phyloP scores from a whole-genome alignment of 1,140 invertebrate species.

The Andrena cerasifolii region DNA sequence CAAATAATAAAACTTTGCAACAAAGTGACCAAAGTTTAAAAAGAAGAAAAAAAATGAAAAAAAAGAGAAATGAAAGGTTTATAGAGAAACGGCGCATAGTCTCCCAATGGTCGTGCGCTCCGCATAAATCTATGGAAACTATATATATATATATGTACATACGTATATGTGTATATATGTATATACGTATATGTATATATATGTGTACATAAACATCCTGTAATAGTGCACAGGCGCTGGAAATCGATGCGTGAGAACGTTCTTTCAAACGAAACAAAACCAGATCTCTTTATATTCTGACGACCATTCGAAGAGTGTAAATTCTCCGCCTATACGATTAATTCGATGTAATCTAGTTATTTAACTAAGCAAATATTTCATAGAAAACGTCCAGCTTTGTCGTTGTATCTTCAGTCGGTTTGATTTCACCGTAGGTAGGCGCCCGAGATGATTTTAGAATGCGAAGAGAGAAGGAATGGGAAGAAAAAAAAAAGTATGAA shows the following conservation, averaged over 20 bases:
- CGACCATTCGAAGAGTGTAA: constrained; percentile 68
- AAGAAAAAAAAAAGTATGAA: no score
- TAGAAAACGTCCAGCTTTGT: constrained; percentile 58
- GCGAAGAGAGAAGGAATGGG: no score
- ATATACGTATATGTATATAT: constrained; percentile 25
- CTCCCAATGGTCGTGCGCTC: constrained; percentile 21
- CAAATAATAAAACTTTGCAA: constrained; percentile 61
- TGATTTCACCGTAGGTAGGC: not conserved
- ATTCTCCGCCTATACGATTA: constrained; percentile 77
- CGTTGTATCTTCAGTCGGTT: constrained; percentile 37
- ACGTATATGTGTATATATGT: not conserved
- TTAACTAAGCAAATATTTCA: constrained; percentile 78
- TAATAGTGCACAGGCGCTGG: constrained; percentile 34
- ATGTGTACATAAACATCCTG: constrained; percentile 17
- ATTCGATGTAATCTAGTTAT: constrained; percentile 75
- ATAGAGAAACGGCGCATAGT: constrained; percentile 61
- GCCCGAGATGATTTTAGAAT: constrained; percentile 13
- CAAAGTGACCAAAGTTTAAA: constrained; percentile 73
- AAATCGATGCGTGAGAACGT: constrained; percentile 34
- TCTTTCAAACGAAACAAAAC: constrained; percentile 47
- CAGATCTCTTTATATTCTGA: constrained; percentile 40
- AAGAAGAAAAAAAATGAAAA: no score
- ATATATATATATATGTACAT: not conserved
- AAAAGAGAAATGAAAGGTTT: no score
- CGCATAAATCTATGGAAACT: constrained; percentile 36